phyloP scores from a whole-genome alignment of 2,797 vertebrate genomes.

The Acrocephalus scirpaceus region DNA sequence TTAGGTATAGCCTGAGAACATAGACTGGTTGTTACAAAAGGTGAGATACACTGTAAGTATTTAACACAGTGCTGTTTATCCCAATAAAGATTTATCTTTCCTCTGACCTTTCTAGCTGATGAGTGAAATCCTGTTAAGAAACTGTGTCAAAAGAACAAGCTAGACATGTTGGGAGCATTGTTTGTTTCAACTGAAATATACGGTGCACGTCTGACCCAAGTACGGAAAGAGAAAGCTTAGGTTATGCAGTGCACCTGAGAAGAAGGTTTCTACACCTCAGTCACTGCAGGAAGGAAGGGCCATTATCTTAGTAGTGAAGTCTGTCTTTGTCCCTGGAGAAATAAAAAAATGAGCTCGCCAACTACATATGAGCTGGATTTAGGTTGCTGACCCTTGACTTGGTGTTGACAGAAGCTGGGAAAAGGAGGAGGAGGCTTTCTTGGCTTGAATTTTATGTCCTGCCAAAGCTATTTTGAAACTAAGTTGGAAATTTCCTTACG shows the following conservation, averaged over 20 bases:
- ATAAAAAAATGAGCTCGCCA: not conserved
- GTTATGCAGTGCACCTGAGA: not conserved
- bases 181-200: slow-evolving; percentile 5
- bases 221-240: not conserved
- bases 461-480: slow-evolving; percentile 40
- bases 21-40: not conserved
- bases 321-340: not conserved
- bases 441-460: not conserved
- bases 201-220: not conserved
- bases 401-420: slow-evolving; percentile 38
- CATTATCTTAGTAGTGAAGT: not conserved
- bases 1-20: not conserved
- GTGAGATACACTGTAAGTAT: not conserved
- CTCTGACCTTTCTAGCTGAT: not conserved
- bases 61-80: not conserved
- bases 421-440: slow-evolving; percentile 8
- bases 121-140: slow-evolving; percentile 19
- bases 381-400: not conserved
- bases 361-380: not conserved
- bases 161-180: not conserved
- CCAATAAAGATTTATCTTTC: slow-evolving; percentile 10
- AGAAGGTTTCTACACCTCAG: not conserved
- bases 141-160: slow-evolving; percentile 12
- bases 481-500: slow-evolving; percentile 43
- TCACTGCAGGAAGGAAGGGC: not conserved